phyloP scores from a whole-genome alignment of 2,888 invertebrate genomes.

The Acleris laterana region DNA sequence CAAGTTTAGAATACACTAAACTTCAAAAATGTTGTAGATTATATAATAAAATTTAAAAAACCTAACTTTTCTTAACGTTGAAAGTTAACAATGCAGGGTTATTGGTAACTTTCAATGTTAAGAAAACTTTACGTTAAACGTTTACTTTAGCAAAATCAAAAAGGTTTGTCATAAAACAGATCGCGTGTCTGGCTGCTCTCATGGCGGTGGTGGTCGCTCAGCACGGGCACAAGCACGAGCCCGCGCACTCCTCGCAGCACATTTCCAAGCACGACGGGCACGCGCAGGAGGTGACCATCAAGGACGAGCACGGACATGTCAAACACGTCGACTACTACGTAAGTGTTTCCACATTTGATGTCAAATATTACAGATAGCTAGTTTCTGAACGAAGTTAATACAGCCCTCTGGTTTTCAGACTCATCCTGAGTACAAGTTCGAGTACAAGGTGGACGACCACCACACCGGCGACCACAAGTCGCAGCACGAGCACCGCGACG shows the following conservation, averaged over 20 bases:
- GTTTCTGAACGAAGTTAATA: no score
- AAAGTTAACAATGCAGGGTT: no score
- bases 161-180: neutral
- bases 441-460: slow-evolving; percentile 64
- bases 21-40: no score
- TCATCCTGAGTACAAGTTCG: slow-evolving; percentile 47
- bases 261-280: slow-evolving; percentile 46
- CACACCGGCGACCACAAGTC: slow-evolving; percentile 66
- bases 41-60: no score
- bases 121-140: no score
- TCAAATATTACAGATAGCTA: neutral
- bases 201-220: slow-evolving; percentile 40
- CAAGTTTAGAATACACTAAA: no score
- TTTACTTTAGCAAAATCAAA: no score
- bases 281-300: slow-evolving; percentile 38
- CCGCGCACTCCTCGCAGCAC: slow-evolving; percentile 48
- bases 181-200: slow-evolving; percentile 20
- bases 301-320: slow-evolving; percentile 38
- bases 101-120: no score
- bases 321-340: slow-evolving; percentile 36
- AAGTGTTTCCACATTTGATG: neutral
- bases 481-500: slow-evolving; percentile 66
- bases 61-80: no score
- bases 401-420: slow-evolving; percentile 31
- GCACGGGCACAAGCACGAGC: slow-evolving; percentile 47